Evolutionary conservation across 2,797 vertebrate species (phyloP), one percentile per base, ranked within the genome.

Genomic region (Silurus aristotelis): DNA sequence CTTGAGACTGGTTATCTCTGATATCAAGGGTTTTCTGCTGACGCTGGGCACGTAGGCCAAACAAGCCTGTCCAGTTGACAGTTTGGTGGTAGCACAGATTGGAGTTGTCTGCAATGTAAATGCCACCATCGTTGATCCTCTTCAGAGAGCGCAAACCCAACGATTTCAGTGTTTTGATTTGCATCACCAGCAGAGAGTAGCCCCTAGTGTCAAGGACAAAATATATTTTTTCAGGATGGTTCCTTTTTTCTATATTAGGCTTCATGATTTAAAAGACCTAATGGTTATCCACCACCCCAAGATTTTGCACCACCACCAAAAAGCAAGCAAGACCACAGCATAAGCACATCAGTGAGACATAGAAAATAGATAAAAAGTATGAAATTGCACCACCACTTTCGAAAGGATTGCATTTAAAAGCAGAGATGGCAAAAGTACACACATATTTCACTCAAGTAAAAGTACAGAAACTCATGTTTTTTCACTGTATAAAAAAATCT

Each of bases 161-260:
- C 0, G 97, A 97, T 0, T 95, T 98, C 89, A 99, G 85, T 1
- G 96, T 96, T 52, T 93, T 87, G 84, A 95, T 96, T 93, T 90
- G 96, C 95, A 97, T 96, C 90, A 99, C 96, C 91, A 98, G 67
- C 70, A 99, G 91, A 0, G 97, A 95, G 93, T 97, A 98, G 17
- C 95, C 94, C 80, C 97, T 97, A 92, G 17, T 66, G 38, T 31
- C 38, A 83, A 22, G 73, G 60, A 73, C 12, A 75, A 64, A 7
- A 31, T 2, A 3, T 2, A 38, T 38, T 38, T 38, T 38, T 56
- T 19, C 31, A 78, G 19, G 58, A 78, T 2, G n/a, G 27, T 31
- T 5, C 43, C 3, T 22, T 72, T 58, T 56, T 17, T 56, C 15
- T 31, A 20, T 27, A 20, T 14, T 61, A 61, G 60, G 12, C 38